Evolutionary conservation across 1,140 invertebrate species (phyloP).

Genomic region (Zaprionus gabonicus): DNA sequence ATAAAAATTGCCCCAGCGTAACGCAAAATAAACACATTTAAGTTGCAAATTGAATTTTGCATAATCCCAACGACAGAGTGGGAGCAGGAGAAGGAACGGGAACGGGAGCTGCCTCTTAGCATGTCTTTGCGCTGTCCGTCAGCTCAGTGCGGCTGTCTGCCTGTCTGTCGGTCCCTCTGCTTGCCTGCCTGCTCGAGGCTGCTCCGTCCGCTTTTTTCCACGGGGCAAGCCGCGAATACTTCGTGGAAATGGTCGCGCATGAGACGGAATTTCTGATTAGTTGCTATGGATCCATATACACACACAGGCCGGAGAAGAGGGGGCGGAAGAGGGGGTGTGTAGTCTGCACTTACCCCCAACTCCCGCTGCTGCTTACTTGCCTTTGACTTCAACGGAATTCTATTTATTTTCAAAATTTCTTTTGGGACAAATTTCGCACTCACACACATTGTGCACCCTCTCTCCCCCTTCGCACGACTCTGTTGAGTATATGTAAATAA

Average conservation of each 20-base stretch:
- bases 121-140: neutral
- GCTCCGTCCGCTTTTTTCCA: slow-evolving; percentile 37
- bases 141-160: slow-evolving; percentile 11
- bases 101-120: slow-evolving; percentile 16
- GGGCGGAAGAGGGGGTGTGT: neutral
- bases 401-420: slow-evolving; percentile 80
- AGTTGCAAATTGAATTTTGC: slow-evolving; percentile 84
- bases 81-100: slow-evolving; percentile 19
- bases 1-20: slow-evolving; percentile 83
- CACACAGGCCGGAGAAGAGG: neutral
- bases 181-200: neutral
- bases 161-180: neutral
- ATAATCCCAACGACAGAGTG: slow-evolving; percentile 74
- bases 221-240: slow-evolving; percentile 43
- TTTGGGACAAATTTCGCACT: slow-evolving; percentile 60
- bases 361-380: slow-evolving; percentile 58
- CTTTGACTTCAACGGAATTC: slow-evolving; percentile 80
- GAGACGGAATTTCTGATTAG: slow-evolving; percentile 83
- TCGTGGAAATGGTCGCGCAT: slow-evolving; percentile 65
- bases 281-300: slow-evolving; percentile 64
- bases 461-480: slow-evolving; percentile 13
- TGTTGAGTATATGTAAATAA: slow-evolving; percentile 47
- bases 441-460: slow-evolving; percentile 46
- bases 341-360: neutral
- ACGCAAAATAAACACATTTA: slow-evolving; percentile 84